Base-by-base conservation (phyloP, 2,113 vertebrate genomes). In the Turdus rufiventris region DNA sequence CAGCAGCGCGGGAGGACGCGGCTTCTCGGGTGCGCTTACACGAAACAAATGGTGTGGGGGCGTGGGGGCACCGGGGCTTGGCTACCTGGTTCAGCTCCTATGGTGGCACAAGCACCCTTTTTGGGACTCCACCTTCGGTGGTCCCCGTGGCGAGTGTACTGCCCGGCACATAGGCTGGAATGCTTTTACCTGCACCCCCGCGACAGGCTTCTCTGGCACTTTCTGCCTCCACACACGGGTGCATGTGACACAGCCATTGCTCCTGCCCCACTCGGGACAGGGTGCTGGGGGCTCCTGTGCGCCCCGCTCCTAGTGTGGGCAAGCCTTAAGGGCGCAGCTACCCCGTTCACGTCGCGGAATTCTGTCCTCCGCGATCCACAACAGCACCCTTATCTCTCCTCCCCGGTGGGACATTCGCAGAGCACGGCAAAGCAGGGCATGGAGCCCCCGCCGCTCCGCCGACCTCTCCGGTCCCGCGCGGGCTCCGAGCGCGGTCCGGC, bases 301-400 rank as follows among this genome's bases (percentile, higher is more conserved):
- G 38, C 38, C 18, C 8, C 0, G 2, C 18, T 73, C 17, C 2
- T 38, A 5, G 21, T 0, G 8, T 2, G 40, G 40, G 18, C 23
- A 24, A 53, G 21, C 16, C 4, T 15, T 7, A 20, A 18, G 29
- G n/a, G 38, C 51, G 33, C 26, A 13, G 11, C 81, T 47, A 56
- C 20, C n/a, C 15, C 3, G 2, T 63, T 67, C 33, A 28, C 17
- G 23, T 38, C 31, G 38, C 25, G 14, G 42, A 19, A 43, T 40
- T 51, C 13, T 1, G 24, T 3, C 10, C 28, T 66, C 53, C 17
- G 15, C 25, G 5, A 77, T 8, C 18, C 29, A 8, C 25, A n/a
- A 5, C 7, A 8, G 42, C 57, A 20, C 25, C 50, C 25, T 8
- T 20, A 26, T 6, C 25, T 34, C 54, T n/a, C 23, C 38, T 43